Base-by-base conservation (phyloP, 2,113 vertebrate species). In the Recurvirostra avosetta region DNA sequence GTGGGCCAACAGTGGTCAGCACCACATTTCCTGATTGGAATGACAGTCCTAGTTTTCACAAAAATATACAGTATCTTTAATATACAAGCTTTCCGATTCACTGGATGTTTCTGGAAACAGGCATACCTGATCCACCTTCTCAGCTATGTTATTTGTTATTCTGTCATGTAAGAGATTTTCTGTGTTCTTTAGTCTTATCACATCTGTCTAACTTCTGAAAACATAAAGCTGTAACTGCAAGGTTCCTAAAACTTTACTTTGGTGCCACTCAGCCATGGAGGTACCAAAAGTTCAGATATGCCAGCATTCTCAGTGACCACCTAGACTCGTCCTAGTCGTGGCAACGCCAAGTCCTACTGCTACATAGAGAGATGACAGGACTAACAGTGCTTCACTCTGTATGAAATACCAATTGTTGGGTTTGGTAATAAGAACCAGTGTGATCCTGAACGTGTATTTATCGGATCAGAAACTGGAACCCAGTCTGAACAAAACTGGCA, bases 331-430 rank as follows among this genome's bases (percentile, higher is more conserved):
- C 67, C 53, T 12, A 40, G 30, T 67, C 5, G 0, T 26, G 67
- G 43, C 23, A 88, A 29, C 0, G 0, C 36, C 20, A 45, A 45
- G 36, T 72, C 41, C 73, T 74, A 2, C 16, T 50, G 43, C 41
- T 72, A 12, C 25, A 15, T 4, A 71, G 45, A 53, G 38, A 68
- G 41, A 53, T 3, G 4, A 38, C 45, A 43, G 40, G 13, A 56
- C 41, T n/a, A 34, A 53, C 45, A 49, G 32, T 50, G 32, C 50
- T 74, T 86, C 25, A 12, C 38, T 71, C 55, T 15, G 5, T 36
- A 34, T 2, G 8, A 76, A 86, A 74, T 55, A 36, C 23, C 36
- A 34, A 0, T 34, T 40, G 3, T 20, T 70, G 20, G 50, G 55
- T 73, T 95, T 84, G n/a, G 43, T n/a, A 83, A 26, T 32, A 88